Conservation (phyloP, 1,140 invertebrate genomes). For the Scaptomyza hsui region DNA sequence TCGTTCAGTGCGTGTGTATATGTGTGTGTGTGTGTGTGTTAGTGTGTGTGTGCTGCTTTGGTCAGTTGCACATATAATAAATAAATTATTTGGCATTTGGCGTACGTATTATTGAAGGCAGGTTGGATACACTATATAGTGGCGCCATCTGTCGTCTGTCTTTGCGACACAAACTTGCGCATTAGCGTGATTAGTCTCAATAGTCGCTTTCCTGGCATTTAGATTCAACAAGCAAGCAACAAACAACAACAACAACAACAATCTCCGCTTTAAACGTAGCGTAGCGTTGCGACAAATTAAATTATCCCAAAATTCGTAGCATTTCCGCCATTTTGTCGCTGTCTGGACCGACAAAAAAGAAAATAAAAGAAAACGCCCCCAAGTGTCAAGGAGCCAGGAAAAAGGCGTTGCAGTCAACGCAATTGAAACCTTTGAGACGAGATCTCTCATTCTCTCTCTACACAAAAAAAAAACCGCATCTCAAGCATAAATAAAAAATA, state of each 20-base stretch:
- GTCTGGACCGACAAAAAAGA: constrained; percentile 46
- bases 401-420: constrained; percentile 69
- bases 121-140: constrained; percentile 53
- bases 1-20: constrained; percentile 60
- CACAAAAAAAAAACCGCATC: no score
- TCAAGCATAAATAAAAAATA: constrained; percentile 13
- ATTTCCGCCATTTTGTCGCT: constrained; percentile 67
- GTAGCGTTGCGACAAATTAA: constrained; percentile 56
- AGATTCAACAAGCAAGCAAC: constrained; percentile 25
- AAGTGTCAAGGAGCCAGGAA: constrained; percentile 68
- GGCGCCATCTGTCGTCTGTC: constrained; percentile 63
- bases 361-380: constrained; percentile 40
- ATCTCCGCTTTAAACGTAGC: constrained; percentile 24
- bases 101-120: constrained; percentile 75
- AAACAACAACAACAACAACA: constrained; percentile 10
- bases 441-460: no score
- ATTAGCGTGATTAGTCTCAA: constrained; percentile 77
- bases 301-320: constrained; percentile 52
- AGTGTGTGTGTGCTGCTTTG: constrained; percentile 46
- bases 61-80: constrained; percentile 72
- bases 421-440: constrained; percentile 71
- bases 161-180: constrained; percentile 69
- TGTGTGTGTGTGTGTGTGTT: constrained; percentile 17
- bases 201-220: constrained; percentile 62
- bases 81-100: constrained; percentile 82